A percentile compares a stretch with the other conserved stretches of the same genome.
phyloP scores from a whole-genome alignment of 92 coral and sea anemone species.

The Virgularia gustaviana region DNA sequence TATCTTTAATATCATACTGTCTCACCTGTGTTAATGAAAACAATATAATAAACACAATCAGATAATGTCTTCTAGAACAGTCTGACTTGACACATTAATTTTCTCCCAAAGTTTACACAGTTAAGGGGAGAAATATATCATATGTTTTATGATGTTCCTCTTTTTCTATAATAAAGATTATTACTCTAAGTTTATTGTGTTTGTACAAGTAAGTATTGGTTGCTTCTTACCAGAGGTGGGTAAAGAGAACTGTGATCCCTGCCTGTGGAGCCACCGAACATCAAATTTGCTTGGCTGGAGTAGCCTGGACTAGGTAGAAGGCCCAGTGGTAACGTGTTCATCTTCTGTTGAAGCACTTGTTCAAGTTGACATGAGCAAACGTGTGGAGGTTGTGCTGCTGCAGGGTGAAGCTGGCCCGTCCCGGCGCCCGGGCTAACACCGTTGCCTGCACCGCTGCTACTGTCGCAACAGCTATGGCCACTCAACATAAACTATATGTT shows the following conservation, averaged over 20 bases:
- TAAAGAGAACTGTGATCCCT: slow-evolving; percentile 73
- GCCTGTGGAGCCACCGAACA: slow-evolving; percentile 67
- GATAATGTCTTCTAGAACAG: background rate
- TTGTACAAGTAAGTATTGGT: background rate
- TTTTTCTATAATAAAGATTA: too few species aligned
- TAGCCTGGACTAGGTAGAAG: slow-evolving; percentile 82
- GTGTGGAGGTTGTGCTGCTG: slow-evolving; percentile 41
- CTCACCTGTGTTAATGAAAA: slow-evolving; percentile 62
- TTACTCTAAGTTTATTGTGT: background rate
- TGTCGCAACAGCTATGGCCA: slow-evolving; percentile 84
- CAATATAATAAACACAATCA: slow-evolving; percentile 27
- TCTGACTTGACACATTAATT: background rate
- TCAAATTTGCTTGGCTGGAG: slow-evolving; percentile 61
- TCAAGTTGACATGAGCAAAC: slow-evolving; percentile 95
- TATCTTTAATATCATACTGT: slow-evolving; percentile 87
- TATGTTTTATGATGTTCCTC: too few species aligned
- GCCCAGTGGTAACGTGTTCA: slow-evolving; percentile 75
- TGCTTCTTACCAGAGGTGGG: slow-evolving; percentile 84
- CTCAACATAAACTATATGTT: slow-evolving; percentile 67
- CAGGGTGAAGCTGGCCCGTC: slow-evolving; percentile 3
- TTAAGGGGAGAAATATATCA: too few species aligned
- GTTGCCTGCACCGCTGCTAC: too few species aligned
- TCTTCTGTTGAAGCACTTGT: slow-evolving; percentile 80
- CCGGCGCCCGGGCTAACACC: too few species aligned
- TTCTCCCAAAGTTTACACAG: background rate